A percentile compares a stretch with the other conserved stretches of the same genome.
Conservation (phyloP, 2,888 invertebrate genomes). For the Parasteatoda lunata region DNA sequence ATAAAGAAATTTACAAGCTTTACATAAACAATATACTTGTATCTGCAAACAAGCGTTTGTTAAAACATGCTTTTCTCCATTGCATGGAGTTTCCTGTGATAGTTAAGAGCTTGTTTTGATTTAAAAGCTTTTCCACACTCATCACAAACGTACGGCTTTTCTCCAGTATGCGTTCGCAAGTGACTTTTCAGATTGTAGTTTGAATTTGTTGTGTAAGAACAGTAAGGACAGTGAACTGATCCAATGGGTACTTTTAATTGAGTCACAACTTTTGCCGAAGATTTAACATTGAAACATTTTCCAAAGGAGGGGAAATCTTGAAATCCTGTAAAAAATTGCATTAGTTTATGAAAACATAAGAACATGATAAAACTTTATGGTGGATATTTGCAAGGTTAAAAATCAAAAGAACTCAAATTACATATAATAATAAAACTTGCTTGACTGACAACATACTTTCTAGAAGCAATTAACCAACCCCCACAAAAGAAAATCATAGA, state of each 20-base stretch:
- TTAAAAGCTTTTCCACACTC: slow-evolving; percentile 1
- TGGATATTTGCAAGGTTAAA: background rate
- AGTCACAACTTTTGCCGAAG: background rate
- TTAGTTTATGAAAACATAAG: background rate
- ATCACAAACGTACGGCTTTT: slow-evolving; percentile 8
- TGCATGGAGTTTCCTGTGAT: background rate
- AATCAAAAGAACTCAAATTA: background rate
- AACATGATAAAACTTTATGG: background rate
- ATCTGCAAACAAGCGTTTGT: too few relatives aligned
- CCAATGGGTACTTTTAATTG: background rate
- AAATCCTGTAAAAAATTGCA: background rate
- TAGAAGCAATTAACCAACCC: too few relatives aligned
- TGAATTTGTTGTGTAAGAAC: slow-evolving; percentile 4
- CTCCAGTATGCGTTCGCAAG: slow-evolving; percentile 33
- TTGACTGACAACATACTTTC: too few relatives aligned
- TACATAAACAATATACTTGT: too few relatives aligned
- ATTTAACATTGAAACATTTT: background rate
- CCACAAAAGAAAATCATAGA: too few relatives aligned
- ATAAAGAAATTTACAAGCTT: too few relatives aligned
- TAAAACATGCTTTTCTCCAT: background rate
- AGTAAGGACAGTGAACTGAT: slow-evolving; percentile 6
- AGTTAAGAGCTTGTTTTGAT: slow-evolving; percentile 6
- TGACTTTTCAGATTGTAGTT: slow-evolving; percentile 1
- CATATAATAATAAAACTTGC: too few relatives aligned
- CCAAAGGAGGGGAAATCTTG: background rate